Evolutionary conservation across 2,888 invertebrate genomes (phyloP), one percentile per base, ranked within the genome.

Genomic region (Epirrhoe alternata): DNA sequence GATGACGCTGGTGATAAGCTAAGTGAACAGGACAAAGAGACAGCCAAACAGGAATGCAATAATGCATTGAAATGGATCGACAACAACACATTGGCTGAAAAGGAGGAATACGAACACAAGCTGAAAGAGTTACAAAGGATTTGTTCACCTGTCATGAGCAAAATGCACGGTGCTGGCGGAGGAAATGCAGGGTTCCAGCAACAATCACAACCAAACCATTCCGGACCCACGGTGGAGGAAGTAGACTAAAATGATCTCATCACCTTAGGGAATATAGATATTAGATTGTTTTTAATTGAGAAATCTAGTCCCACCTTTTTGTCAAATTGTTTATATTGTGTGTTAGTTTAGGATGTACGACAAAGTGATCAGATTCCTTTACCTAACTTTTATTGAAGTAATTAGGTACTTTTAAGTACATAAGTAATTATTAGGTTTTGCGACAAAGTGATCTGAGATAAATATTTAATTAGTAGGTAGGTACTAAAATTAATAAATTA

Each of bases 61-160:
- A 95, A 95, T 49, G 91, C 94, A 24, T 82, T 97, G 57, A 91
- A 90, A 66, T 97, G 97, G 97, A 86, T 97, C 72, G 97, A 97
- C 82, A 87, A 90, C 80, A 96, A 95, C 88, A 94, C 92, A 45
- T 89, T 93, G 74, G 96, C 95, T 6, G 96, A 95, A 64, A 95
- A 94, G 79, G 96, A 94, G 6, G 96, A 95, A 80, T 95, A 92
- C 76, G 95, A 95, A 67, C 92, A 95, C 76, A 94, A 93, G 72
- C 80, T 95, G 72, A 93, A 94, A 71, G 95, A 96, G 66, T 66
- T 96, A 38, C 94, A 95, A 77, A 90, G 89, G 63, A 85, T 89
- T 12, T 95, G 95, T 77, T 92, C 81, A 82, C 96, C 94, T 0
- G 75, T 94, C 50, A 94, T 95, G 94, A 91, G 88, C 71, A 94